Conservation (phyloP, 2,797 vertebrate species). For the Peromyscus aztecus region DNA sequence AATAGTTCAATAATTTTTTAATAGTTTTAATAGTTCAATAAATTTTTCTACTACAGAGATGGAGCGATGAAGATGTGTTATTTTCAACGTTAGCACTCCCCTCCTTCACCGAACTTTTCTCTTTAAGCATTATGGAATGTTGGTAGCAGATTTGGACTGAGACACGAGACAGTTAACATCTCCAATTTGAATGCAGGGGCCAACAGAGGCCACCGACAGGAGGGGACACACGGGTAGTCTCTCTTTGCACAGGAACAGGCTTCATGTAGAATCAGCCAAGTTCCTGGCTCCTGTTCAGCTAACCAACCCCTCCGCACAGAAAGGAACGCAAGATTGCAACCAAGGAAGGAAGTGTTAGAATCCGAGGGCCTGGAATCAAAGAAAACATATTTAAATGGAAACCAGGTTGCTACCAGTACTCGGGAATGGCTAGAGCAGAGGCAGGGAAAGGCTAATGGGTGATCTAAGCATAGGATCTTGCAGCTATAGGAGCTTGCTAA, state of each 20-base stretch:
- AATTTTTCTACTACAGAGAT: background rate
- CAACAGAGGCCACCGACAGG: background rate
- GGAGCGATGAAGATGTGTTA: background rate
- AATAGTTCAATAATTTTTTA: slow-evolving; percentile 32
- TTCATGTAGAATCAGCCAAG: slow-evolving; percentile 27
- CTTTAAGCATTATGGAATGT: slow-evolving; percentile 29
- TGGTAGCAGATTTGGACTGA: slow-evolving; percentile 35
- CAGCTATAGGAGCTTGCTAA: slow-evolving; percentile 45
- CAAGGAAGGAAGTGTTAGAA: slow-evolving; percentile 64
- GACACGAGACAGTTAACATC: background rate
- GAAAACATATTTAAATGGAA: slow-evolving; percentile 67
- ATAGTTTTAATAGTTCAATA: slow-evolving; percentile 23
- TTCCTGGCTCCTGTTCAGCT: slow-evolving; percentile 29
- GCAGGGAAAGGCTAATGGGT: background rate
- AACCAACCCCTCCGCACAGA: background rate
- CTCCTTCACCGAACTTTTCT: slow-evolving; percentile 25
- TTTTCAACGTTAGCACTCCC: slow-evolving; percentile 44
- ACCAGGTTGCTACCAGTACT: slow-evolving; percentile 46
- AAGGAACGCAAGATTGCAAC: slow-evolving; percentile 53
- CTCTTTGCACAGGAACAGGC: slow-evolving; percentile 9
- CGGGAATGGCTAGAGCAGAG: background rate
- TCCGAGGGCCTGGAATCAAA: slow-evolving; percentile 52
- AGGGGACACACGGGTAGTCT: background rate
- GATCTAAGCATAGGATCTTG: slow-evolving; percentile 39
- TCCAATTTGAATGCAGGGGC: slow-evolving; percentile 50